Percentiles rank a stretch among this genome's conserved stretches.
These are phyloP conservation scores for Steinernema hermaphroditum DNA, from an alignment of 2,888 invertebrate genomes.

Conservation along the genomic window DNA sequence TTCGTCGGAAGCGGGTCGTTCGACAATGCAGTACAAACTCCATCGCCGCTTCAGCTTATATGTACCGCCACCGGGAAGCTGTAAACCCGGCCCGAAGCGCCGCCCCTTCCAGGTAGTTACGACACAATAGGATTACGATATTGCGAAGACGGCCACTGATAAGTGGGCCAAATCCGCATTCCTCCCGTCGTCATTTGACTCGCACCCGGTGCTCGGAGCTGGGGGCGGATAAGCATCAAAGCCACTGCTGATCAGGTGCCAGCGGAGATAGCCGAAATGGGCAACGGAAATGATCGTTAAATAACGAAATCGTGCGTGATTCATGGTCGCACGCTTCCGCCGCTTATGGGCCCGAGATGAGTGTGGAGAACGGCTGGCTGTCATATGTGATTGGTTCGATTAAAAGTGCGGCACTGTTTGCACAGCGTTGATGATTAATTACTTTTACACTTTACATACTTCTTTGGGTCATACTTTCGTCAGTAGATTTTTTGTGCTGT, in stretches of 20 bases:
- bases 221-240: background rate
- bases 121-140: slow-evolving; percentile 31
- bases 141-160: slow-evolving; percentile 19
- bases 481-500: no score
- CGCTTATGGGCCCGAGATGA: background rate
- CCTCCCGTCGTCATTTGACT: background rate
- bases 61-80: slow-evolving; percentile 28
- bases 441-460: background rate
- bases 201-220: background rate
- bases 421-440: slow-evolving; percentile 20
- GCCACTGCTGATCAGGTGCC: background rate
- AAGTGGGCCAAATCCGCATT: slow-evolving; percentile 24
- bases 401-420: slow-evolving; percentile 11
- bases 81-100: slow-evolving; percentile 4
- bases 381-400: background rate
- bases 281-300: slow-evolving; percentile 2
- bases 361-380: background rate
- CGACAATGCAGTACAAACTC: background rate
- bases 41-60: slow-evolving; percentile 9
- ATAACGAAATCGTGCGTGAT: background rate
- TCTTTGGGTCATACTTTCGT: no score
- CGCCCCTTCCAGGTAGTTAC: slow-evolving; percentile 21
- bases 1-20: background rate
- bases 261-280: background rate
- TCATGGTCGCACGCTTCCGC: background rate